Base-by-base conservation (phyloP, 2,113 vertebrate genomes). In the Chaetodon auriga region DNA sequence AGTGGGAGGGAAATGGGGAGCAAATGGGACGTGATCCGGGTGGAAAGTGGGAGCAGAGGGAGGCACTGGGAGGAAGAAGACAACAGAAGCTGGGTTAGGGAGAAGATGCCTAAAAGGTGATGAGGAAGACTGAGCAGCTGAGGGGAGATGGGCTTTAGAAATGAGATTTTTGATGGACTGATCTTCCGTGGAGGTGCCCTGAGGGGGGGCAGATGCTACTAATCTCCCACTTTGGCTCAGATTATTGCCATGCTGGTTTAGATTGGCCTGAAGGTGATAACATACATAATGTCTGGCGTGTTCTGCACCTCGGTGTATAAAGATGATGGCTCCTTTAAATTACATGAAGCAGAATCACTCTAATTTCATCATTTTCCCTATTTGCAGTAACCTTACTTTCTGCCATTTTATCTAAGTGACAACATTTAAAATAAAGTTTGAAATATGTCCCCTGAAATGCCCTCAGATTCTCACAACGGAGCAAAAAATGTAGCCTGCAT, bases 111-210 rank as follows among this genome's bases (percentile, higher is more conserved):
- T 60, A 48, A 86, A 79, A 84, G 25, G 65, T 70, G 83, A 72
- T 83, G 30, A 75, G 41, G 13, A 85, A 48, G 58, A 21, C 55
- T 30, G 41, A 58, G 55, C 21, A 64, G 53, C 53, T 72, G 61
- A 75, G 41, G 57, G 6, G 53, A 81, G 38, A 60, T 10, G 36
- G 38, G 63, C 30, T 48, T 75, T n/a, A 76, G 54, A 84, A 84
- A 87, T 75, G 0, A 82, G 51, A 61, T 75, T 85, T 90, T 60
- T 83, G 75, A 80, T 75, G 70, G 60, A 68, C 70, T 74, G 69
- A 77, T 75, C 49, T 25, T 79, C 8, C 11, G 21, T 60, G 63
- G 13, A 7, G 18, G 19, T n/a, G 36, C 64, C 60, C 46, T 0
- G 1, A 71, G 73, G 61, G 61, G 75, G 21, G 35, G n/a, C 53